Evolutionary conservation across 2,797 vertebrate genomes (phyloP).

Genomic region (Enteromius trimaculatus): DNA sequence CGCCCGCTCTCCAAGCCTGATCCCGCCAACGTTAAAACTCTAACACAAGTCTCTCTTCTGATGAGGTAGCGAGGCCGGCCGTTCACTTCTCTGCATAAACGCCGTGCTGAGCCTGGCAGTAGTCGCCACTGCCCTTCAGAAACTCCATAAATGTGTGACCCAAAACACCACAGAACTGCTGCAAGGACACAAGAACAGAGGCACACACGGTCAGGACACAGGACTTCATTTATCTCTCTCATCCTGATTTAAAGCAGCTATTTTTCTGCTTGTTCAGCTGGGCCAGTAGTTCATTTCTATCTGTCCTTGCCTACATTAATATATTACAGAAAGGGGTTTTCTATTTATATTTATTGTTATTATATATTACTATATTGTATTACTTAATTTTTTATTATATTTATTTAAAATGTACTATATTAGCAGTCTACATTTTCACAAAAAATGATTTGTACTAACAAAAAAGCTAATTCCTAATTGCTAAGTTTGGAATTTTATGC

Average conservation of each 20-base stretch:
- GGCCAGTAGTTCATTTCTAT: not conserved
- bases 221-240: not conserved
- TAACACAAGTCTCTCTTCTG: conserved; percentile 80
- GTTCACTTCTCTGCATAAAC: conserved; percentile 99
- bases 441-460: not conserved
- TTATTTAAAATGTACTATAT: not conserved
- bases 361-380: not conserved
- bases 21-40: conserved; percentile 85
- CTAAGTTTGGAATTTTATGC: not conserved
- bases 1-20: conserved; percentile 82
- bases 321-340: not conserved
- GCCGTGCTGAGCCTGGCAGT: conserved; percentile 99
- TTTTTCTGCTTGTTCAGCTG: not conserved
- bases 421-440: not conserved
- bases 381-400: not conserved
- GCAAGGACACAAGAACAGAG: conserved; percentile 68
- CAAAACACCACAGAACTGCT: conserved; percentile 99
- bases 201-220: conserved; percentile 15
- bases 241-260: not conserved
- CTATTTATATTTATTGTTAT: not conserved
- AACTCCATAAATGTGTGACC: conserved; percentile 99
- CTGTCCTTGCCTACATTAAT: not conserved
- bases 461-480: not conserved
- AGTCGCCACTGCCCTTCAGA: conserved; percentile 99
- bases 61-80: conserved; percentile 86